phyloP scores from a whole-genome alignment of 2,888 invertebrate species.

The Xestia xanthographa region DNA sequence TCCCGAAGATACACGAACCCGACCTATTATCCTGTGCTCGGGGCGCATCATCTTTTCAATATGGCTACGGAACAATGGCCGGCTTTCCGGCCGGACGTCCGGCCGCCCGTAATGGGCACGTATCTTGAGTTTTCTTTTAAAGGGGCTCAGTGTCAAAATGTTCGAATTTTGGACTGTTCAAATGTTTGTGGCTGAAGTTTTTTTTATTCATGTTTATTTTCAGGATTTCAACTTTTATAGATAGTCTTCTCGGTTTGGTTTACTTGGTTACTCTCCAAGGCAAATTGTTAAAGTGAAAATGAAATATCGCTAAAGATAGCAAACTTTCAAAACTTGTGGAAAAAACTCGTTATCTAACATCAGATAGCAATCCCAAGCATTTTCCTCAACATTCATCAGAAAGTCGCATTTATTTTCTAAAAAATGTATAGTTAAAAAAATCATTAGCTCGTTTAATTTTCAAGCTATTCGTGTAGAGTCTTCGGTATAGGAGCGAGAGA shows the following conservation, averaged over 20 bases:
- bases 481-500: conserved; percentile 64
- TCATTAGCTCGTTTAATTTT: conserved; percentile 74
- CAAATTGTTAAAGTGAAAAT: conserved; percentile 30
- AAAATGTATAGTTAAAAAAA: conserved; percentile 65
- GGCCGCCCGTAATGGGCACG: conserved; percentile 82
- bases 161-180: conserved; percentile 57
- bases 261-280: conserved; percentile 15
- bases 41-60: conserved; percentile 88
- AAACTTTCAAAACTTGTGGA: conserved; percentile 26
- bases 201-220: conserved; percentile 14
- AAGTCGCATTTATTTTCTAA: conserved; percentile 47
- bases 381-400: conserved; percentile 53
- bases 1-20: conserved; percentile 67
- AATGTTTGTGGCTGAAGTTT: conserved; percentile 20
- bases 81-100: conserved; percentile 84
- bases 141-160: conserved; percentile 62
- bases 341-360: conserved; percentile 44
- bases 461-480: conserved; percentile 66
- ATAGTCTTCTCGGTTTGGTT: conserved; percentile 4
- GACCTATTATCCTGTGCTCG: conserved; percentile 80
- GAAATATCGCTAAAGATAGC: conserved; percentile 24
- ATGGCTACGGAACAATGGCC: conserved; percentile 84
- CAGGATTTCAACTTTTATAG: conserved; percentile 12
- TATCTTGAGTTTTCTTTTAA: conserved; percentile 78
- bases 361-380: conserved; percentile 44